These are phyloP conservation scores for Ammodytes marinus DNA, from an alignment of 2,113 vertebrate species.

Conservation along the genomic window DNA sequence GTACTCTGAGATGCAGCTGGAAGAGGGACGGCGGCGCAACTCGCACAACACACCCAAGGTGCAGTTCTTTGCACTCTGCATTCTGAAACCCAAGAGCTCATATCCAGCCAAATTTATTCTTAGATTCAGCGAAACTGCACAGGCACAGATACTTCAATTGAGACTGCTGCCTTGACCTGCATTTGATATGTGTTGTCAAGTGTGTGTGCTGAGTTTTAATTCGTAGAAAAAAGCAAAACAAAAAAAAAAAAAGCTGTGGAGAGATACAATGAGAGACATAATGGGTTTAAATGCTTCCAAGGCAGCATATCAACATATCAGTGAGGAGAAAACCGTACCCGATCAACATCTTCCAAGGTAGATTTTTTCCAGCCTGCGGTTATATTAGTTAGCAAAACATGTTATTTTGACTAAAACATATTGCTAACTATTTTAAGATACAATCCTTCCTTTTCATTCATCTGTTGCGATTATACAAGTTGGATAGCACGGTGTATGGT, in stretches of 20 bases:
- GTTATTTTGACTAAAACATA: background rate
- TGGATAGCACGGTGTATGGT: background rate
- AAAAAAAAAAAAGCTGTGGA: background rate
- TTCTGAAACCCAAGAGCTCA: conserved; percentile 61
- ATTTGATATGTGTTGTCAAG: conserved; percentile 60
- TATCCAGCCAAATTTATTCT: conserved; percentile 54
- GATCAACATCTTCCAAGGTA: conserved; percentile 3
- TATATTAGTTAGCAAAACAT: background rate
- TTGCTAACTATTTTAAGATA: background rate
- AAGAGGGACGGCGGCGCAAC: conserved; percentile 91
- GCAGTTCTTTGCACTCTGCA: conserved; percentile 73
- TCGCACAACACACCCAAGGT: conserved; percentile 95
- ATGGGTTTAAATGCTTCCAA: conserved; percentile 16
- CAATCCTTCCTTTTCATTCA: background rate
- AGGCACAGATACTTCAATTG: conserved; percentile 76
- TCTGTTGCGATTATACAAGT: background rate
- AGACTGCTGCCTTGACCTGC: conserved; percentile 73
- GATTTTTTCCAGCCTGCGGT: background rate
- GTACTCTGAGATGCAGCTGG: conserved; percentile 96
- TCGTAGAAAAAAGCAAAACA: background rate
- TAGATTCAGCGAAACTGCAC: conserved; percentile 59
- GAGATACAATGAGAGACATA: background rate
- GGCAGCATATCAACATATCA: background rate
- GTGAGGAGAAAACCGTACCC: background rate
- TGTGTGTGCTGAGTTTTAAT: conserved; percentile 69